Base-by-base conservation (phyloP, 2,797 vertebrate genomes). In the Oryzias sinensis region DNA sequence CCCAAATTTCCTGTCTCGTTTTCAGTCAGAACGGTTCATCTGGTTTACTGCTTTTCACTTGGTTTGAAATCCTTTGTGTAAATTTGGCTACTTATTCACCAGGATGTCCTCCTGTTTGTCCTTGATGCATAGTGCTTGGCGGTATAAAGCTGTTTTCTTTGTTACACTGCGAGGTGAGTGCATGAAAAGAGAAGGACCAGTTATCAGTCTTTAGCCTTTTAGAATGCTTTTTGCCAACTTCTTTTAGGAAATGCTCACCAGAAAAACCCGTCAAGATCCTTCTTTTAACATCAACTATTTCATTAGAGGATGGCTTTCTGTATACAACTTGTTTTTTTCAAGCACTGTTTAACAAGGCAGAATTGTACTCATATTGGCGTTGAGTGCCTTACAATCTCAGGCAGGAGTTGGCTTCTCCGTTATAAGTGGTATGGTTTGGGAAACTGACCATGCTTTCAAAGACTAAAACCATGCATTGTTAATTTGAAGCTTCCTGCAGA, bases 201-300 rank as follows among this genome's bases (percentile, higher is more conserved):
- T 72, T 80, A 59, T 22, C 2, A 22, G 20, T 22, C 2, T 22
- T 22, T 22, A 73, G 61, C 24, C 54, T 50, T 60, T 53, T 11
- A 13, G 27, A 2, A 16, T 53, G 47, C 42, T 33, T 57, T 18
- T 22, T 43, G 7, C 44, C 18, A 18, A 18, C 18, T 18, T 18
- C 20, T 29, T 47, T 46, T 53, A 50, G 37, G 44, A 67, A 62
- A 70, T 63, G 53, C 49, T 58, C 54, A 62, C 68, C 40, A 72
- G 68, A 56, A 59, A 51, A 16, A 57, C 68, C 55, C 65, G 76
- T 77, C 62, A 68, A 50, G 48, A 41, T 14, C 8, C 48, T 68
- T 74, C 75, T 20, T 59, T 78, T 63, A 79, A 53, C 65, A 80
- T 86, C 67, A 78, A 56, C 72, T 65, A 72, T 17, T 42, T 29